Percentiles rank a stretch among this genome's conserved stretches.
phyloP scores from a whole-genome alignment of 92 coral and sea anemone species.

The Siderastrea siderea region DNA sequence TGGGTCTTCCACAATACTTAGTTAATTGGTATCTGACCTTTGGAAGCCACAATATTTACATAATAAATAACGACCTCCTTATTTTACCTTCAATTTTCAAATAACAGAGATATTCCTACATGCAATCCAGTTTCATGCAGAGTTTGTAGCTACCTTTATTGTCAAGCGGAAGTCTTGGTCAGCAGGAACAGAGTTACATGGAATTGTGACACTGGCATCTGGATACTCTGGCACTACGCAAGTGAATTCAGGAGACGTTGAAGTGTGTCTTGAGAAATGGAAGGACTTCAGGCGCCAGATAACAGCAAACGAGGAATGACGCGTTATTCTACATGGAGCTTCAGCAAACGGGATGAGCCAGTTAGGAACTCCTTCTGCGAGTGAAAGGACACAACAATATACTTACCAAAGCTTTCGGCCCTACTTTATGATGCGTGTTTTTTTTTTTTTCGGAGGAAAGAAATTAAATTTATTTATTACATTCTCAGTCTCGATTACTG shows the following conservation, averaged over 20 bases:
- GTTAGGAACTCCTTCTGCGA: neutral
- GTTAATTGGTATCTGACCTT: too few relatives aligned
- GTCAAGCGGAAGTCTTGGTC: constrained; percentile 1
- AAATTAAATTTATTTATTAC: too few relatives aligned
- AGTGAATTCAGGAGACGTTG: neutral
- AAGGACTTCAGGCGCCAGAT: constrained; percentile 29
- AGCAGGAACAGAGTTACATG: constrained; percentile 4
- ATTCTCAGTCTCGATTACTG: too few relatives aligned
- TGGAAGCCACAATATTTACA: too few relatives aligned
- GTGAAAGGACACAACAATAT: neutral
- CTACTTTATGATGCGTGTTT: neutral
- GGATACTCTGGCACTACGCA: constrained; percentile 19
- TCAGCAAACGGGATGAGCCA: constrained; percentile 16
- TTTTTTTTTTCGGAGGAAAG: too few relatives aligned
- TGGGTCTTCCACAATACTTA: too few relatives aligned
- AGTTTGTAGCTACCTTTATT: constrained; percentile 17
- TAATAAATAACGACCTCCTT: too few relatives aligned
- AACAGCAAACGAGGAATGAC: neutral
- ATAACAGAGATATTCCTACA: too few relatives aligned
- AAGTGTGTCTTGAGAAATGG: neutral
- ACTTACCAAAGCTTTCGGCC: neutral
- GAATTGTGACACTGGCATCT: constrained; percentile 2
- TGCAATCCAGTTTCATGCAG: neutral
- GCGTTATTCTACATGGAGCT: constrained; percentile 8
- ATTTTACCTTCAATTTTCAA: too few relatives aligned